Percentiles rank a stretch among this genome's conserved stretches.
Conservation (phyloP, 2,113 vertebrate genomes). For the Prinia subflava region DNA sequence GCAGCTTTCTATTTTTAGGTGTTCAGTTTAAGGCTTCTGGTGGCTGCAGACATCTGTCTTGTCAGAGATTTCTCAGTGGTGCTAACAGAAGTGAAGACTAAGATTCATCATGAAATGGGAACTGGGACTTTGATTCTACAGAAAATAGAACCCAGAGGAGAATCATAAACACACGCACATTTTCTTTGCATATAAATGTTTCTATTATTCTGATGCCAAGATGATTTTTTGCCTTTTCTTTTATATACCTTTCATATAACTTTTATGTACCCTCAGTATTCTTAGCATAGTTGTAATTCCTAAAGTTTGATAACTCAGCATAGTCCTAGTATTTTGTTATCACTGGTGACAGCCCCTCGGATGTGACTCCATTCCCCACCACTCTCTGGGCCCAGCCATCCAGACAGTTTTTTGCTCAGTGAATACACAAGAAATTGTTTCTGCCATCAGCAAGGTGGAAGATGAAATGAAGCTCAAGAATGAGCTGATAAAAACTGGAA, state of each 20-base stretch:
- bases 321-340: not conserved
- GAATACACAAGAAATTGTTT: not conserved
- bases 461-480: not conserved
- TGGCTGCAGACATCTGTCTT: slow-evolving; percentile 58
- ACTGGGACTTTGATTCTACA: slow-evolving; percentile 9
- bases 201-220: not conserved
- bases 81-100: slow-evolving; percentile 45
- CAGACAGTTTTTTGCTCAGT: no score
- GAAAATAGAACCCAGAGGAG: slow-evolving; percentile 42
- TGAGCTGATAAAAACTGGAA: not conserved
- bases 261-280: not conserved
- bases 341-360: no score
- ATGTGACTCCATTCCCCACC: no score
- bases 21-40: slow-evolving; percentile 41
- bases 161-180: not conserved
- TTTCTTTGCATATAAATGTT: slow-evolving; percentile 22
- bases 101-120: slow-evolving; percentile 30
- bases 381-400: no score
- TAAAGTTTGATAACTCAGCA: not conserved
- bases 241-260: not conserved
- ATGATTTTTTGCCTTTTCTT: not conserved
- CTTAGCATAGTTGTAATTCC: not conserved
- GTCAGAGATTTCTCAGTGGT: slow-evolving; percentile 42
- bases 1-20: slow-evolving; percentile 47
- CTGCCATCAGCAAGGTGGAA: not conserved